A percentile compares a stretch with the other conserved stretches of the same genome.
These are phyloP conservation scores for Eilema sororculum DNA, from an alignment of 2,888 invertebrate genomes.

Conservation along the genomic window DNA sequence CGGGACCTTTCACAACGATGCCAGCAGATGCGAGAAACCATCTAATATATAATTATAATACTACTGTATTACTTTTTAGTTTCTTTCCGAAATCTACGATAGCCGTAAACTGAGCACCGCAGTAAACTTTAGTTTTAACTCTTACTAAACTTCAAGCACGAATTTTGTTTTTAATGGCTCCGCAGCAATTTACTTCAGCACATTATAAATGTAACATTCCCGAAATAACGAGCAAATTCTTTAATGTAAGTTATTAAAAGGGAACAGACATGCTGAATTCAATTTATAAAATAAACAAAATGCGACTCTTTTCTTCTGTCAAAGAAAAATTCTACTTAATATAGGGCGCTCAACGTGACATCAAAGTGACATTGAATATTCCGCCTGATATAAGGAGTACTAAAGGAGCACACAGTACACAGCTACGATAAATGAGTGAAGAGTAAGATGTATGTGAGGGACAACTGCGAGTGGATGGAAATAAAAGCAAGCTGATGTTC, in stretches of 20 bases:
- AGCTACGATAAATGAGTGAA: constrained; percentile 47
- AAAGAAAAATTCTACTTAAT: constrained; percentile 12
- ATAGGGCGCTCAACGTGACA: constrained; percentile 31
- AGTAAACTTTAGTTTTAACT: neutral
- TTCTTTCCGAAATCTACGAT: constrained; percentile 10
- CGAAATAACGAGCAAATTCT: neutral
- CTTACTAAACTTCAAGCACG: neutral
- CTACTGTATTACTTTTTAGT: constrained; percentile 18
- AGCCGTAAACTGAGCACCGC: neutral
- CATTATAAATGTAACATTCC: neutral
- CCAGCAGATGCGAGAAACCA: constrained; percentile 43
- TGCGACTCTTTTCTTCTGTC: neutral
- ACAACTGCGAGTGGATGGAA: constrained; percentile 42
- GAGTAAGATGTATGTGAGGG: constrained; percentile 43
- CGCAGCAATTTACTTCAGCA: neutral
- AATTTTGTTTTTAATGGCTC: neutral
- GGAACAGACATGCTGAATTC: neutral
- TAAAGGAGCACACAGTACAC: constrained; percentile 10
- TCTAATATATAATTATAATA: constrained; percentile 36
- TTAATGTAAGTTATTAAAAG: neutral
- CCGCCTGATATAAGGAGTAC: constrained; percentile 32
- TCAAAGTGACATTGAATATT: constrained; percentile 42
- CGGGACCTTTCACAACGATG: constrained; percentile 40
- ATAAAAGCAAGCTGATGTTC: constrained; percentile 50
- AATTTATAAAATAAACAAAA: neutral